Base-by-base conservation (phyloP, 2,113 vertebrate genomes). In the Danionella cerebrum region DNA sequence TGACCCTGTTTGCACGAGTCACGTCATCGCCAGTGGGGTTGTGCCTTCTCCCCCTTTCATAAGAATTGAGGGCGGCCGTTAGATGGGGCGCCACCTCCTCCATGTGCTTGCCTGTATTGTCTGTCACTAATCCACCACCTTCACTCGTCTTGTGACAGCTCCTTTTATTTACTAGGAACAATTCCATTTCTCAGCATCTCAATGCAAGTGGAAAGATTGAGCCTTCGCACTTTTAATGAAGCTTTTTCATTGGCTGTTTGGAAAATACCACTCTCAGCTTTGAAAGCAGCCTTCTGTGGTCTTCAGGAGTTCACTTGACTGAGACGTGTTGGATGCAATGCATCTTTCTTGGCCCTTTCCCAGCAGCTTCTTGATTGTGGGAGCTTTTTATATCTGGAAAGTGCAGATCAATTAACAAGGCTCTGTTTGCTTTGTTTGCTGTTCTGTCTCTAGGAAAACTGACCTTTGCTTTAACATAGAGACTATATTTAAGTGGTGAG, bases 81-180 rank as follows among this genome's bases (percentile, higher is more conserved):
- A 76, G 54, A 65, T 13, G 24, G 42, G 6, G 51, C 50, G 33
- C 57, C 31, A 52, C 9, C 27, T 42, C 51, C 29, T 31, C 31
- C 51, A 27, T 58, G 51, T 36, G 35, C 70, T 78, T 71, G 71
- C 77, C 71, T 36, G 71, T 67, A 75, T 80, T 73, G 72, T 84
- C 79, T 82, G 80, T 83, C 77, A 78, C 69, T 80, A 83, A 85
- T 80, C 79, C 85, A 80, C 78, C 85, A 84, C 77, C 79, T 80
- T 79, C 72, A 74, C 41, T 27, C 36, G 74, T 77, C 79, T 78
- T 73, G 77, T 80, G 21, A 76, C 76, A 78, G 80, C 81, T 80
- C 48, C 79, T 75, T 77, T 78, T 59, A 13, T 72, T 53, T 67
- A 73, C 72, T 21, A 18, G 77, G 70, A 82, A 78, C 81, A 82